Base-by-base conservation (phyloP, 2,113 vertebrate genomes). In the Lophochroa leadbeateri region DNA sequence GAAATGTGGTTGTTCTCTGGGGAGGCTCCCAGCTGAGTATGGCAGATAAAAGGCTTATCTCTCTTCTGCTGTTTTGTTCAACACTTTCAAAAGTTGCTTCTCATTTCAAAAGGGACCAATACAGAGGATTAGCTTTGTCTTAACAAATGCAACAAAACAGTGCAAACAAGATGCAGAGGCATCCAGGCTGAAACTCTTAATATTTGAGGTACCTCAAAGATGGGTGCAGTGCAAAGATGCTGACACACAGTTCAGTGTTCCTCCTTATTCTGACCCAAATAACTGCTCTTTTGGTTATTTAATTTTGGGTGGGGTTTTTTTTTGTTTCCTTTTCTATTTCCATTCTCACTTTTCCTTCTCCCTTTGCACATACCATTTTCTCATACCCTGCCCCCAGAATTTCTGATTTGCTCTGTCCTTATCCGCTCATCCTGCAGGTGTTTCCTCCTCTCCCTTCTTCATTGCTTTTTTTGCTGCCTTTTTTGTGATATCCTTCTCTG, bases 1-100 rank as follows among this genome's bases (percentile, higher is more conserved):
- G 91, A 92, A 94, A 85, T 92, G 74, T 78, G 58, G 70, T 55
- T 76, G 47, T 82, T 80, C 20, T 25, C 75, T 49, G 67, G 77
- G 82, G 81, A 85, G 61, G 70, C 63, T 91, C 89, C 94, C 65
- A 85, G 67, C 87, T 84, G 77, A 87, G 35, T 64, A 17, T 65
- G 28, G 57, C 67, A 96, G 89, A 96, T 95, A 95, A 96, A 95
- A 71, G 2, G 19, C 70, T 92, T 92, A 84, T 91, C 74, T 92
- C 46, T 78, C 35, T 88, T 43, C 86, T 94, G 1, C 28, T 67
- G 27, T 47, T 28, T 82, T 91, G 77, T 97, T 92, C 70, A 76
- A 76, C 44, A 15, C 61, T 82, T 76, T 65, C 0, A 6, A 64
- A 91, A 87, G 52, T 92, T 89, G 37, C 44, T 89, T 82, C 65